Base-by-base conservation (phyloP, 1,140 invertebrate genomes). In the Pachypeltis micranthus region DNA sequence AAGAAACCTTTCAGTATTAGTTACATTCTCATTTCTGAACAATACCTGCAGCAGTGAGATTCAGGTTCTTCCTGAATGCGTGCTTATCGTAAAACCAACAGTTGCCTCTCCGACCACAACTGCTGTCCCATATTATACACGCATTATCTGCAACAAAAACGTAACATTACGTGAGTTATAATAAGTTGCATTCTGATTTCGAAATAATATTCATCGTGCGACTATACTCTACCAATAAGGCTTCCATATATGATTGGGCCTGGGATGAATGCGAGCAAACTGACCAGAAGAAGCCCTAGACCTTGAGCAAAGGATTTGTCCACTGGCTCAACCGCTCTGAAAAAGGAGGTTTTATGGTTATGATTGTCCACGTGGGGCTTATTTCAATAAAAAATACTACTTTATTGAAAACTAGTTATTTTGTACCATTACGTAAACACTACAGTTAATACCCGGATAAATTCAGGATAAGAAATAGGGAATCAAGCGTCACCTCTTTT, bases 61-160 rank as follows among this genome's bases (percentile, higher is more conserved):
- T 85, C 25, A 86, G 70, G 19, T 78, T 76, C 66, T 84, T 83
- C 69, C 84, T 78, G 65, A 87, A 71, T 19, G 76, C 77, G 65
- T 80, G 78, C 4, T 82, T 80, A 70, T 86, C 81, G 67, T 86
- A 87, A 0, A 86, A 72, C 85, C 85, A 87, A 71, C 85, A 87
- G 68, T 87, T 87, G 61, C 85, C 85, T 47, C 78, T 85, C 57
- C 81, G 81, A 2, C 79, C 76, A 68, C 85, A 87, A 12, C 85
- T 86, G 70, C 83, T 85, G 16, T 85, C 85, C 85, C 85, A 87
- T 16, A 87, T 81, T 1, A 86, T 68, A 67, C 85, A 87, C n/a
- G 83, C 80, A 28, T 59, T 29, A 62, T 65, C 64, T 65, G 29
- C 14, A 65, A 65, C n/a, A 39, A n/a, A n/a, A n/a, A n/a, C n/a